Conservation (phyloP, 2,888 invertebrate genomes). For the Panzeria rudis region DNA sequence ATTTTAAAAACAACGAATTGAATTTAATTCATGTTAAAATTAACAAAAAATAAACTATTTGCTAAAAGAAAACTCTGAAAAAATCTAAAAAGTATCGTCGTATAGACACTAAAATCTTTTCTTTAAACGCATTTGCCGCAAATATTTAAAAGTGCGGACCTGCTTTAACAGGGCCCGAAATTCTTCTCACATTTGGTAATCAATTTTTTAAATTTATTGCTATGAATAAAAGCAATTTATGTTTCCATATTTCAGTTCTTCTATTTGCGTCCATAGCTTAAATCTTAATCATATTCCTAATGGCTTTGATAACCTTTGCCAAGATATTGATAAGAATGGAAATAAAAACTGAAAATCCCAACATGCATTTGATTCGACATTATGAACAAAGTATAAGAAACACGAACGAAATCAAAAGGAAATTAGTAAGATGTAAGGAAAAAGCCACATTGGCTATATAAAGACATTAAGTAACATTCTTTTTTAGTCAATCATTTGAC, state of each 20-base stretch:
- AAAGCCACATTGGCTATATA: neutral
- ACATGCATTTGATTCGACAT: neutral
- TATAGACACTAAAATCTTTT: too few species aligned
- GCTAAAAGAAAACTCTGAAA: too few species aligned
- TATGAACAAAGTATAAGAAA: neutral
- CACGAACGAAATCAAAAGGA: neutral
- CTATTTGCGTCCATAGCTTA: neutral
- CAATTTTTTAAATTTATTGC: too few species aligned
- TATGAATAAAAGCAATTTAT: slow-evolving; percentile 2
- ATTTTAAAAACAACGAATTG: too few species aligned
- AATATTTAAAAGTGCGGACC: too few species aligned
- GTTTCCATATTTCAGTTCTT: neutral
- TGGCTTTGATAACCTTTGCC: slow-evolving; percentile 15
- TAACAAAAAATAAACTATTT: too few species aligned
- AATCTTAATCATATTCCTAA: slow-evolving; percentile 8
- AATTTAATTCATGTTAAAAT: too few species aligned
- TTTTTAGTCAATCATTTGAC: slow-evolving; percentile 41
- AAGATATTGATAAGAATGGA: neutral
- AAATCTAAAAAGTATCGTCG: too few species aligned
- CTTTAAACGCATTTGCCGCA: too few species aligned
- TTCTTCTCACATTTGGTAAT: too few species aligned
- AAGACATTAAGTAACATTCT: slow-evolving; percentile 9
- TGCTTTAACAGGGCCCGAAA: too few species aligned
- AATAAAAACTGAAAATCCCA: neutral
- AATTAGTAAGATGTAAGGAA: neutral